Conservation (phyloP, 2,113 vertebrate genomes). For the Excalfactoria chinensis region DNA sequence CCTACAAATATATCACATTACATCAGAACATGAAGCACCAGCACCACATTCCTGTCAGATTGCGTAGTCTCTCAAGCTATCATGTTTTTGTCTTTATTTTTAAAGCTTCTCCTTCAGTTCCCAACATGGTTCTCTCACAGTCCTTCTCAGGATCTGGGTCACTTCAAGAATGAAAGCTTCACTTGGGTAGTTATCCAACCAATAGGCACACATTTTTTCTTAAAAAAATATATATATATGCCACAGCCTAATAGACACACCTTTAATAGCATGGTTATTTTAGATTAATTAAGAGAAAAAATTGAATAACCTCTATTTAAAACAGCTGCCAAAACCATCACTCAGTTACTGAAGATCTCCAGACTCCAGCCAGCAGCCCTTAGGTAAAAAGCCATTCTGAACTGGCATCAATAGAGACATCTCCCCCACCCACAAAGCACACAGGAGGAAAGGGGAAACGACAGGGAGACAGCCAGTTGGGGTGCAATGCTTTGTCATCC, state of each 20-base stretch:
- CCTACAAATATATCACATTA: background rate
- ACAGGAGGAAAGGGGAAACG: background rate
- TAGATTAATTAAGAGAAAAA: background rate
- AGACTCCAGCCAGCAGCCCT: background rate
- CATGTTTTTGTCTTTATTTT: background rate
- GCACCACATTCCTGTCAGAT: background rate
- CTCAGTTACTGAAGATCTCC: accelerated
- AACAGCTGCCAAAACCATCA: background rate
- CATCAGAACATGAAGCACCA: background rate
- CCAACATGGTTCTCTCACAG: background rate
- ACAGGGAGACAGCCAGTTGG: background rate
- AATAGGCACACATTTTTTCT: background rate
- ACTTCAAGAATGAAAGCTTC: background rate
- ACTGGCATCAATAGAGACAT: background rate
- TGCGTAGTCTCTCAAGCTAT: background rate
- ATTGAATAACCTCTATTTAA: background rate
- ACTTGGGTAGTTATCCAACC: background rate
- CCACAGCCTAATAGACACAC: background rate
- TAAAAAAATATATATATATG: background rate
- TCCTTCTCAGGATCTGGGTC: background rate
- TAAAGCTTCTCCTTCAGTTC: background rate
- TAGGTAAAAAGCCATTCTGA: background rate
- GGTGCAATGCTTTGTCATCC: background rate
- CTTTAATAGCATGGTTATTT: background rate
- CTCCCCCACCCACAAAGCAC: background rate